phyloP scores from a whole-genome alignment of 2,113 vertebrate species.

The Cyphomyrus plagiostoma region DNA sequence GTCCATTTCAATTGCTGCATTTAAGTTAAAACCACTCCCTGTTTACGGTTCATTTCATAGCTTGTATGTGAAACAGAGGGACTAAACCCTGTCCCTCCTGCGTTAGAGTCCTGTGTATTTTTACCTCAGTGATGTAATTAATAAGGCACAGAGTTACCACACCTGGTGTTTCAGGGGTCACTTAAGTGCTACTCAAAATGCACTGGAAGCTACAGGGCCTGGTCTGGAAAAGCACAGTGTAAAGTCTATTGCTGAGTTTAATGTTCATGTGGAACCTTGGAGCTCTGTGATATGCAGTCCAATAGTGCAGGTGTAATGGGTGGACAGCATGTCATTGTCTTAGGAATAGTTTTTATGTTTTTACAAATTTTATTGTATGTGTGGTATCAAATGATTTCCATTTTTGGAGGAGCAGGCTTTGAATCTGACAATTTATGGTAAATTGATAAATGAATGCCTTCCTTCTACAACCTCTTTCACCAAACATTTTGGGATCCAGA shows the following conservation, averaged over 20 bases:
- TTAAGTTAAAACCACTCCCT: not conserved
- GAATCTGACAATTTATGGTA: not conserved
- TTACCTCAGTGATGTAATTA: not conserved
- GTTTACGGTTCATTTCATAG: not conserved
- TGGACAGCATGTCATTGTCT: not conserved
- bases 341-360: not conserved
- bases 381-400: not conserved
- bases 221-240: not conserved
- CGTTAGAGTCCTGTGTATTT: not conserved
- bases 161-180: not conserved
- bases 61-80: not conserved
- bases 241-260: not conserved
- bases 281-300: not conserved
- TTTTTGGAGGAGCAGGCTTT: not conserved
- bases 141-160: not conserved
- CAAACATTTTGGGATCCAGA: not conserved
- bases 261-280: not conserved
- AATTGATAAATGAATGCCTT: not conserved
- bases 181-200: not conserved
- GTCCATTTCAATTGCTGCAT: not conserved
- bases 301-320: not conserved
- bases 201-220: not conserved
- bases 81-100: not conserved
- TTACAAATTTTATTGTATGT: not conserved
- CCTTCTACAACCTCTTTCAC: not conserved